Percentiles rank a stretch among this genome's conserved stretches.
These are phyloP conservation scores for Troilus luridus DNA, from an alignment of 2,888 invertebrate species.

Conservation along the genomic window DNA sequence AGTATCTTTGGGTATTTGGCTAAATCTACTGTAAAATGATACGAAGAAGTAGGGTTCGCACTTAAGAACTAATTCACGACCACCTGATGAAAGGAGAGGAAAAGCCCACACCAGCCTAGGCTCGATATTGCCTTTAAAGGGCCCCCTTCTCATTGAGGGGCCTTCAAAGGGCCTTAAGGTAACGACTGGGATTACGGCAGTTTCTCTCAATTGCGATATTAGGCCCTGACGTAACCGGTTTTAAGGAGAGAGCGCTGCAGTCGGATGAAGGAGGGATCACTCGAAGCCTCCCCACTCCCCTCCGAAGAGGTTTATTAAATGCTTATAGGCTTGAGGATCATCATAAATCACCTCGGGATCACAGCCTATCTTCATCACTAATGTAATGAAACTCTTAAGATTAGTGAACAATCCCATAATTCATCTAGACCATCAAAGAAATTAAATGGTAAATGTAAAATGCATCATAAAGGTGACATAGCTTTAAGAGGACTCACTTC, in stretches of 20 bases:
- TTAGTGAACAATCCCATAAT: background rate
- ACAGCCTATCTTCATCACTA: background rate
- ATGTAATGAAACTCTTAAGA: background rate
- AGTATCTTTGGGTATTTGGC: too few species aligned
- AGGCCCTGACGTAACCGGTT: background rate
- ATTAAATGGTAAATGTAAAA: background rate
- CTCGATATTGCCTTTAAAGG: background rate
- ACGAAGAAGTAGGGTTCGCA: background rate
- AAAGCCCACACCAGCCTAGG: background rate
- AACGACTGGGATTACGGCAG: slow-evolving; percentile 25
- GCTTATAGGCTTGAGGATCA: background rate
- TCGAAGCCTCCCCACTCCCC: background rate
- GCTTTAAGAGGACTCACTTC: too few species aligned
- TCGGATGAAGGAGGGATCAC: background rate
- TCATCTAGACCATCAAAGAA: background rate
- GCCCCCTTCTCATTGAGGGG: background rate
- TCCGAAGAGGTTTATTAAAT: background rate
- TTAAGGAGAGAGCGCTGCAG: slow-evolving; percentile 7
- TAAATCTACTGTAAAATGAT: background rate
- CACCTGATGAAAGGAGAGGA: slow-evolving; percentile 15
- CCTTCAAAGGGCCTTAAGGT: background rate
- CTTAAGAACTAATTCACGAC: background rate
- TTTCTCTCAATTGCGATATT: slow-evolving; percentile 6
- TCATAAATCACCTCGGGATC: background rate
- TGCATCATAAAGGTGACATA: too few species aligned